Conservation (phyloP, 2,888 invertebrate genomes). For the Trileptium ribeirensis region DNA sequence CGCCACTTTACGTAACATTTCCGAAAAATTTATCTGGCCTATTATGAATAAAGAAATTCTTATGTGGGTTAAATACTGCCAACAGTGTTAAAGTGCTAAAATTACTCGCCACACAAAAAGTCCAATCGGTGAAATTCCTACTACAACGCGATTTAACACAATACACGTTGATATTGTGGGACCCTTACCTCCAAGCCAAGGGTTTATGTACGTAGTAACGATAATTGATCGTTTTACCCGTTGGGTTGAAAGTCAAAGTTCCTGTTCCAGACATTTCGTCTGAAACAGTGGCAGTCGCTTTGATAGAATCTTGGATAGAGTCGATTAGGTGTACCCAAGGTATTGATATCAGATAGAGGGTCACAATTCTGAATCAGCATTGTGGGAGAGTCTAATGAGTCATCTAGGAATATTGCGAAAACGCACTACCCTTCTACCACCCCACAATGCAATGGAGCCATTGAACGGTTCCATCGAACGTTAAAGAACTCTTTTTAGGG, state of each 20-base stretch:
- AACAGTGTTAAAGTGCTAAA: background rate
- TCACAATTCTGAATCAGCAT: background rate
- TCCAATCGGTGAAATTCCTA: background rate
- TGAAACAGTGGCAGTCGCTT: background rate
- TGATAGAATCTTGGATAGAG: background rate
- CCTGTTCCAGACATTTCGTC: background rate
- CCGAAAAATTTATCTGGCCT: no score
- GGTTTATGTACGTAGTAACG: background rate
- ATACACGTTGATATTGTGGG: slow-evolving; percentile 5
- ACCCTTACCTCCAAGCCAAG: background rate
- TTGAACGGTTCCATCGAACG: background rate
- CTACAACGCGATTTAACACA: background rate
- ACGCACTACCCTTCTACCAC: background rate
- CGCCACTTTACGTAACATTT: no score
- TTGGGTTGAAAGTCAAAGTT: slow-evolving; percentile 4
- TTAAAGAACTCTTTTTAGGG: background rate
- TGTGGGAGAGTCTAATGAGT: background rate
- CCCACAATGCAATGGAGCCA: slow-evolving; percentile 1
- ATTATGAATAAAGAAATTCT: background rate
- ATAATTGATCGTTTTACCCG: background rate
- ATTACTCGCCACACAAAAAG: background rate
- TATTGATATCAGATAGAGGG: background rate
- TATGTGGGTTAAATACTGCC: background rate
- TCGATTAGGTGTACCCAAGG: background rate
- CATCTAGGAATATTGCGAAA: background rate